phyloP scores from a whole-genome alignment of 2,797 vertebrate species.

The Thripadectes ignobilis region DNA sequence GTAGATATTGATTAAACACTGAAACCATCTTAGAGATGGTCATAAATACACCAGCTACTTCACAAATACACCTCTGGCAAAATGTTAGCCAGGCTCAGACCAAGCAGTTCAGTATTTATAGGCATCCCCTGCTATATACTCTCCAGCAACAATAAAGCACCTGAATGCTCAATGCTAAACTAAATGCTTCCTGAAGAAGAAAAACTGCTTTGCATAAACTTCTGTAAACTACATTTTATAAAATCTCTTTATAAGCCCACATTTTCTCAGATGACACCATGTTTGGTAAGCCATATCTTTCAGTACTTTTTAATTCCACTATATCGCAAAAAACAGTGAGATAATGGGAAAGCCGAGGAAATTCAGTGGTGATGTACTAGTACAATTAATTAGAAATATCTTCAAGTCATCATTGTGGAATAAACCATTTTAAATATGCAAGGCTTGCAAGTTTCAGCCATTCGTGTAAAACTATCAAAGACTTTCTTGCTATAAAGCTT shows the following conservation, averaged over 20 bases:
- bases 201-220: neutral
- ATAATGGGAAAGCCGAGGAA: constrained; percentile 1
- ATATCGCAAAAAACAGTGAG: neutral
- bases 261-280: neutral
- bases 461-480: constrained; percentile 10
- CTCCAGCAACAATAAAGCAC: neutral
- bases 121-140: neutral
- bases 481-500: neutral
- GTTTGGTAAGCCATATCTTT: neutral
- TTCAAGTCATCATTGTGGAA: neutral
- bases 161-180: neutral
- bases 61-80: neutral
- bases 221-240: neutral
- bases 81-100: neutral
- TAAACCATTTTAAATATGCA: constrained; percentile 15
- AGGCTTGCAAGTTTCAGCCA: constrained; percentile 13
- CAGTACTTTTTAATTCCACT: neutral
- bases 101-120: neutral
- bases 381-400: constrained; percentile 26
- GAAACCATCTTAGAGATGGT: neutral
- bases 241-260: neutral
- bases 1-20: neutral
- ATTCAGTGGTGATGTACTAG: neutral
- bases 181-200: neutral
- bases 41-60: neutral